Percentiles rank a stretch among this genome's conserved stretches.
phyloP scores from a whole-genome alignment of 2,888 invertebrate species.

The Reticulitermes lucifugus region DNA sequence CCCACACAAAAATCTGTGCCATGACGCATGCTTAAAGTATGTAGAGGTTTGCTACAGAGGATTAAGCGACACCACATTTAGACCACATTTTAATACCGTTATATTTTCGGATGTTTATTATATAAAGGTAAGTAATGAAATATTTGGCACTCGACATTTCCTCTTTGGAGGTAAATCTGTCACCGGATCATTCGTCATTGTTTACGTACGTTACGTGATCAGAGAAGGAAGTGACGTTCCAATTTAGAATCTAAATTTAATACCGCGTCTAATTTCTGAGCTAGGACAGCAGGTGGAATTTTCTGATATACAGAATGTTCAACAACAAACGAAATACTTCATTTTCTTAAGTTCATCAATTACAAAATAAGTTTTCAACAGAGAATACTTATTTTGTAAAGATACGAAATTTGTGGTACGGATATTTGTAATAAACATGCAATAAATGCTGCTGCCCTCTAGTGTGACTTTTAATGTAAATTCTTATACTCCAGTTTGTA shows the following conservation, averaged over 20 bases:
- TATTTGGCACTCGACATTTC: background rate
- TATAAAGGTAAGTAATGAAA: background rate
- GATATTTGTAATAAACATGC: no score
- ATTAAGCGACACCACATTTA: background rate
- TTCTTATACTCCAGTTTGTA: no score
- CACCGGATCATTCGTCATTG: conserved; percentile 4
- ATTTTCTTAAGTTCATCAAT: no score
- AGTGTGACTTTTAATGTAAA: no score
- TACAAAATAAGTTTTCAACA: no score
- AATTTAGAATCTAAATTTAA: background rate
- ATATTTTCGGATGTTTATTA: background rate
- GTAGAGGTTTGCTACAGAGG: background rate
- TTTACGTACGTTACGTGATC: background rate
- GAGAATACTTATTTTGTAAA: no score
- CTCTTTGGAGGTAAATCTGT: background rate
- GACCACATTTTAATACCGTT: background rate
- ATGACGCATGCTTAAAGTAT: background rate
- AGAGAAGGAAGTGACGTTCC: background rate
- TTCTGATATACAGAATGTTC: background rate
- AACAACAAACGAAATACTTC: background rate
- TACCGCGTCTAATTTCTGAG: background rate
- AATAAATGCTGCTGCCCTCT: no score
- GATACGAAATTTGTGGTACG: no score
- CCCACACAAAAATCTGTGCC: background rate
- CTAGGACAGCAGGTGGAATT: background rate